These are phyloP conservation scores for Syrrhaptes paradoxus DNA, from an alignment of 2,113 vertebrate genomes.

Conservation along the genomic window DNA sequence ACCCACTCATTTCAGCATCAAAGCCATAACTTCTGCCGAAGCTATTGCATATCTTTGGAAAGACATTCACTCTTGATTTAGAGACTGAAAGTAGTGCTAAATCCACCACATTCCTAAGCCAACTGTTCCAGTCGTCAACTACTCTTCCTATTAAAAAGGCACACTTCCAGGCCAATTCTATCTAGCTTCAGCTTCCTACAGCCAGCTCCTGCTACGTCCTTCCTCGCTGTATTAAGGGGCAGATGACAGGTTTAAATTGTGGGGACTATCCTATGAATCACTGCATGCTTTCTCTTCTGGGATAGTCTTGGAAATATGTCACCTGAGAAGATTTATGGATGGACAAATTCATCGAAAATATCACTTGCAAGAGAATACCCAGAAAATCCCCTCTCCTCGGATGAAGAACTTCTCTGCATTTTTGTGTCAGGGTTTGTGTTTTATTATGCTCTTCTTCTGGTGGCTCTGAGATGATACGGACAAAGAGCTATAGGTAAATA, in stretches of 20 bases:
- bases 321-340: not conserved
- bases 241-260: not conserved
- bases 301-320: not conserved
- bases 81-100: conserved; percentile 47
- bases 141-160: conserved; percentile 31
- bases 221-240: not conserved
- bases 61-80: conserved; percentile 45
- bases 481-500: not conserved
- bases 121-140: conserved; percentile 45
- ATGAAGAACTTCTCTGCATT: not conserved
- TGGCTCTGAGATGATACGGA: not conserved
- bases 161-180: not conserved
- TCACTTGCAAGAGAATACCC: not conserved
- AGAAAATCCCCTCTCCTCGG: not conserved
- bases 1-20: conserved; percentile 52
- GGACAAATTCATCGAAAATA: not conserved
- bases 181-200: not conserved
- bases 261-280: not conserved
- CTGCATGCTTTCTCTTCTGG: not conserved
- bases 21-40: conserved; percentile 47
- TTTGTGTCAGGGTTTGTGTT: not conserved
- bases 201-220: not conserved
- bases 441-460: not conserved
- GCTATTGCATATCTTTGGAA: conserved; percentile 21
- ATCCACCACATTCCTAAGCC: conserved; percentile 1